Base-by-base conservation (phyloP, 2,888 invertebrate species). In the Beris chalybata region DNA sequence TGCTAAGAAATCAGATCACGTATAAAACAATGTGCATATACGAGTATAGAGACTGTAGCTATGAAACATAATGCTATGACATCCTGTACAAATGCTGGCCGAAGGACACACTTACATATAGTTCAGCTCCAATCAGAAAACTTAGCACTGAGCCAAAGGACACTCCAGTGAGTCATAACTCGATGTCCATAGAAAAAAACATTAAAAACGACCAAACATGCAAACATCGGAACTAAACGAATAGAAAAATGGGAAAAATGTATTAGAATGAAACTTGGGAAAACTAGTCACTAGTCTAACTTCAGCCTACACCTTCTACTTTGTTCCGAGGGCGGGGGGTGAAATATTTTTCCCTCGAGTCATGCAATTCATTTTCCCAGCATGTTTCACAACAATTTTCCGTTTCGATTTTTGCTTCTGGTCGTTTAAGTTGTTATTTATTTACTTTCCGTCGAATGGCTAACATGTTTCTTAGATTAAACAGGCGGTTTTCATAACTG, bases 1-100 rank as follows among this genome's bases (percentile, higher is more conserved):
- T 15, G 22, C 48, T 48, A 48, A 48, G 48, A 15, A 13, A 48
- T 13, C 48, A 48, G 48, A 15, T 13, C 32, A 65, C 65, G 65
- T 47, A 57, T 55, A 65, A 12, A 22, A 22, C 13, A 5, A 13
- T 13, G 12, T 15, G 4, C n/a, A n/a, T n/a, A n/a, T n/a, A n/a
- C n/a, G n/a, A n/a, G n/a, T 12, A 12, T 45, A 45, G 45, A 45
- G n/a, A 45, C 22, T 48, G 48, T 22, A 13, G 48, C 13, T 22
- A 12, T 48, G 22, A 12, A 15, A 7, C 38, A 38, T 22, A 48
- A 48, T 3, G 48, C 5, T 13, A 48, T 48, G 13, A 2, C 48
- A 15, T 48, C 22, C 6, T 13, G 48, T 13, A 15, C 22, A 22
- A 22, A 22, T 48, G 6, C 22, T 12, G 3, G 6, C 15, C 15